Evolutionary conservation across 2,888 invertebrate species (phyloP).

Genomic region (Drosophila mercatorum): DNA sequence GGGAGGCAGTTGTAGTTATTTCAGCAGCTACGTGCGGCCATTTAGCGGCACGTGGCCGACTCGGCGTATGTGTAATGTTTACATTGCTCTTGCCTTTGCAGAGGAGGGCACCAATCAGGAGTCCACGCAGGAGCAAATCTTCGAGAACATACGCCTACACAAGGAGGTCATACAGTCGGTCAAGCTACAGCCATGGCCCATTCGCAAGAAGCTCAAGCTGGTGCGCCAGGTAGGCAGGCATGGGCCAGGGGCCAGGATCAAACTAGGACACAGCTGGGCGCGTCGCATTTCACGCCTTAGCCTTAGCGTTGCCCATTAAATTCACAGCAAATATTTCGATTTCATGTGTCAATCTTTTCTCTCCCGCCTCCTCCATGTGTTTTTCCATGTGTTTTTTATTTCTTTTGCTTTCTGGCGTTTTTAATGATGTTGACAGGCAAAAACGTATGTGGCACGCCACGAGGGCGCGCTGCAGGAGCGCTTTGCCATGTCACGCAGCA

Average conservation of each 20-base stretch:
- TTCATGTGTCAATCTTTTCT: constrained; percentile 58
- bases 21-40: constrained; percentile 63
- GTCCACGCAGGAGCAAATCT: constrained; percentile 93
- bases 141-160: constrained; percentile 94
- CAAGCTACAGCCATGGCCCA: constrained; percentile 93
- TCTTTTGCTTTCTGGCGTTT: constrained; percentile 39
- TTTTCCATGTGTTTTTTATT: constrained; percentile 1
- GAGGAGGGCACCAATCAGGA: constrained; percentile 88
- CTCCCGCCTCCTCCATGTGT: constrained; percentile 27
- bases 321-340: constrained; percentile 68
- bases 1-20: constrained; percentile 55
- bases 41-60: constrained; percentile 54
- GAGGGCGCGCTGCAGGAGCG: constrained; percentile 95
- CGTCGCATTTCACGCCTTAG: constrained; percentile 60
- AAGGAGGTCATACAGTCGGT: constrained; percentile 95
- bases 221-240: constrained; percentile 87
- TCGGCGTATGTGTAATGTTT: constrained; percentile 83
- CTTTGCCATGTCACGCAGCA: constrained; percentile 94
- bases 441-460: constrained; percentile 93
- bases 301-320: constrained; percentile 55
- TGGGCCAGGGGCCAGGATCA: too few species aligned
- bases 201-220: constrained; percentile 92
- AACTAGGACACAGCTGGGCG: constrained; percentile 42
- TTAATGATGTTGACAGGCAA: constrained; percentile 87
- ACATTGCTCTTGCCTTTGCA: constrained; percentile 75